Evolutionary conservation across 2,888 invertebrate species (phyloP).

Genomic region (Muscina levida): DNA sequence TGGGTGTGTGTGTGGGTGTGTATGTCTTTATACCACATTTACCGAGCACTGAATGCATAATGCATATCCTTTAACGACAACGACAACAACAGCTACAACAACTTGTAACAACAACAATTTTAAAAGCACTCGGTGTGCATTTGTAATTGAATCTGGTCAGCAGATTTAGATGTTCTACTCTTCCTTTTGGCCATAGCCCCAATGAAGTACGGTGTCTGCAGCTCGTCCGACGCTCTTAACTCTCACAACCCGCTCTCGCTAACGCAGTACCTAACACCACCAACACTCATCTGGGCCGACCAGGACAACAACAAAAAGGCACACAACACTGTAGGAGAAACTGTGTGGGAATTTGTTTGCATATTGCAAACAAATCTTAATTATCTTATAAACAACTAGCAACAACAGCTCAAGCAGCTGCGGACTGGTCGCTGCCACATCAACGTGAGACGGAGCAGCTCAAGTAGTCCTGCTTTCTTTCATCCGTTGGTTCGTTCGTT

Average conservation of each 20-base stretch:
- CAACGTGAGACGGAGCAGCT: constrained; percentile 4
- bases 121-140: constrained; percentile 55
- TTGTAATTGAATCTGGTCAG: constrained; percentile 60
- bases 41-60: background rate
- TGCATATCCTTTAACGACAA: constrained; percentile 24
- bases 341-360: constrained; percentile 39
- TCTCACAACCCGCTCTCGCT: background rate
- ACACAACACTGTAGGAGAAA: constrained; percentile 36
- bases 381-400: constrained; percentile 64
- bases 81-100: constrained; percentile 5
- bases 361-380: constrained; percentile 61
- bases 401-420: constrained; percentile 12
- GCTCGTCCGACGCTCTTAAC: constrained; percentile 36
- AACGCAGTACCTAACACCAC: background rate
- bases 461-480: background rate
- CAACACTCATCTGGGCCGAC: constrained; percentile 23
- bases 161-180: constrained; percentile 40
- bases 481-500: background rate
- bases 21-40: background rate
- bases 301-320: constrained; percentile 26
- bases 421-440: background rate
- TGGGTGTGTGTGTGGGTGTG: too few relatives aligned
- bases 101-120: constrained; percentile 1
- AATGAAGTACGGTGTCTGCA: constrained; percentile 1
- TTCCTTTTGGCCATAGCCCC: constrained; percentile 28